These are phyloP conservation scores for Hassar affinis DNA, from an alignment of 2,113 vertebrate genomes.

Conservation along the genomic window DNA sequence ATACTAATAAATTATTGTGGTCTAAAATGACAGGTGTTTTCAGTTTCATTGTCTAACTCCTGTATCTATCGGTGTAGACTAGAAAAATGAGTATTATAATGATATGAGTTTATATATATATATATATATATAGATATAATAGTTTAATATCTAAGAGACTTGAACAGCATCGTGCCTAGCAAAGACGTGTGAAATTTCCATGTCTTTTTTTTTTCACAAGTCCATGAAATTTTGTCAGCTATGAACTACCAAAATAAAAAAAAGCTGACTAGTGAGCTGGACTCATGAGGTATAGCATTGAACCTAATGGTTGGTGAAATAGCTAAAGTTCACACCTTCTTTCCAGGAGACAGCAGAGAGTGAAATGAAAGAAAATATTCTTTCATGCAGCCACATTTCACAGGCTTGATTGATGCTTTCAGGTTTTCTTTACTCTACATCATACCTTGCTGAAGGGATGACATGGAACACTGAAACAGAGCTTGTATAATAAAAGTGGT, in stretches of 20 bases:
- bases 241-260: not conserved
- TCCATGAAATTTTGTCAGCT: not conserved
- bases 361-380: slow-evolving; percentile 24
- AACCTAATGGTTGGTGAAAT: not conserved
- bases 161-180: not conserved
- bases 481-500: not conserved
- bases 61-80: too few relatives aligned
- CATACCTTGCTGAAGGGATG: not conserved
- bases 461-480: not conserved
- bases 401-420: slow-evolving; percentile 12
- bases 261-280: not conserved
- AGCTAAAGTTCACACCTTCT: not conserved
- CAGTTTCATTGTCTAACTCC: too few relatives aligned
- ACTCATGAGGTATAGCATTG: not conserved
- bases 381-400: not conserved
- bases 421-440: not conserved
- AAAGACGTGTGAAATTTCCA: not conserved
- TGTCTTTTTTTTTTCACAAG: too few relatives aligned
- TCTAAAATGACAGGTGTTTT: too few relatives aligned
- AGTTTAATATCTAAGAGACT: not conserved
- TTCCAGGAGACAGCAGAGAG: slow-evolving; percentile 5
- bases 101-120: not conserved
- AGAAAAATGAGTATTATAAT: too few relatives aligned
- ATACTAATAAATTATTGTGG: too few relatives aligned
- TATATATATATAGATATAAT: not conserved